Percentiles rank a stretch among this genome's conserved stretches.
These are phyloP conservation scores for Ceriagrion tenellum DNA, from an alignment of 2,888 invertebrate species.

Conservation along the genomic window DNA sequence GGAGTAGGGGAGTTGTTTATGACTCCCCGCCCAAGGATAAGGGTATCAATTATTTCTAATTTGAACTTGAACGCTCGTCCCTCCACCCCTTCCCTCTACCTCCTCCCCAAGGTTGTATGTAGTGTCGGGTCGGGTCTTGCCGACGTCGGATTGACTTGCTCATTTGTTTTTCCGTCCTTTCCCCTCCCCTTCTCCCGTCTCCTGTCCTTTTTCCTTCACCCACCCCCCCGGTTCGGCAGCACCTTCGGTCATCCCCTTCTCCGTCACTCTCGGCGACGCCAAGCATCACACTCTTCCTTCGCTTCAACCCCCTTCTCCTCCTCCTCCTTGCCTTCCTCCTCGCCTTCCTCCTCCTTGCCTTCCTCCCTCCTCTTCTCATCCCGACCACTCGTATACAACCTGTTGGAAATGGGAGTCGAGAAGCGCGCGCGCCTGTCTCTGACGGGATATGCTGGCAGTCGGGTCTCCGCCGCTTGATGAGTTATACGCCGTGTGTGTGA, in stretches of 20 bases:
- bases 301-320: not conserved
- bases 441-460: not conserved
- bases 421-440: not conserved
- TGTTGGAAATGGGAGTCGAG: not conserved
- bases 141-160: conserved; percentile 51
- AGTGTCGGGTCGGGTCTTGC: conserved; percentile 30
- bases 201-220: not conserved
- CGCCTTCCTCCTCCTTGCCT: not conserved
- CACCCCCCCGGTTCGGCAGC: not conserved
- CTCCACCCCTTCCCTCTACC: not conserved
- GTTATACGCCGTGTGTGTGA: not conserved
- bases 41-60: conserved; percentile 64
- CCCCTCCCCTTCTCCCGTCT: not conserved
- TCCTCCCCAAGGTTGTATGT: conserved; percentile 37
- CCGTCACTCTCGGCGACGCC: not conserved
- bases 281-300: not conserved
- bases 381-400: not conserved
- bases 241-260: not conserved
- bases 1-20: not conserved
- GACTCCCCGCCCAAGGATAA: conserved; percentile 10
- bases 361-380: too few relatives aligned
- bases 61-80: conserved; percentile 54
- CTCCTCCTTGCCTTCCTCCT: not conserved
- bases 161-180: conserved; percentile 46
- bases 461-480: not conserved